These are phyloP conservation scores for Hypena proboscidalis DNA, from an alignment of 2,888 invertebrate genomes.

Conservation along the genomic window DNA sequence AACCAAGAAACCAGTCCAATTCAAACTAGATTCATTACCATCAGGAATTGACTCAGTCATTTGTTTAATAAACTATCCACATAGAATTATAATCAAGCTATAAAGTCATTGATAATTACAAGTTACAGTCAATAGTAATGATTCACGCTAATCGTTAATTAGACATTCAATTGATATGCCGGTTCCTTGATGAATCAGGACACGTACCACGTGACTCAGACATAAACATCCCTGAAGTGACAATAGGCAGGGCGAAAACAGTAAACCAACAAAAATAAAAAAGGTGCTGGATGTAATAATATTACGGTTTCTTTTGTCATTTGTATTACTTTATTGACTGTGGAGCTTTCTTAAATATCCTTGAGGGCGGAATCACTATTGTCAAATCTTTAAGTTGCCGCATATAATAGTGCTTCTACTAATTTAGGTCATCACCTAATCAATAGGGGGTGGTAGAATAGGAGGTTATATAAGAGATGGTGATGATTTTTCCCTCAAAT, in stretches of 20 bases:
- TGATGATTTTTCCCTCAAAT: too few species aligned
- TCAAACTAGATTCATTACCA: background rate
- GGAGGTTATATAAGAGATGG: too few species aligned
- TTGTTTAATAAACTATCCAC: slow-evolving; percentile 31
- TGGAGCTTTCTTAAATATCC: too few species aligned
- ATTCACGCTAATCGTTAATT: slow-evolving; percentile 58
- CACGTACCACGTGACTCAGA: slow-evolving; percentile 42
- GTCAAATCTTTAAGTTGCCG: too few species aligned
- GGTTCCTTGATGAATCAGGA: slow-evolving; percentile 58
- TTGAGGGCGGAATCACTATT: too few species aligned
- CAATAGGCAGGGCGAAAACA: slow-evolving; percentile 2
- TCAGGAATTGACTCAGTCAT: slow-evolving; percentile 19
- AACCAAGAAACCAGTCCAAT: background rate
- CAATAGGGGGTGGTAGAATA: too few species aligned
- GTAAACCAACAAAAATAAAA: slow-evolving; percentile 8
- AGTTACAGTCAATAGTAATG: slow-evolving; percentile 50
- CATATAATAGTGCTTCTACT: too few species aligned
- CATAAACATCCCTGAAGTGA: slow-evolving; percentile 41
- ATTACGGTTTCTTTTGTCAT: too few species aligned
- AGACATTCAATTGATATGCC: slow-evolving; percentile 43
- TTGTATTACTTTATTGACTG: too few species aligned
- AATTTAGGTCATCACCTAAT: too few species aligned
- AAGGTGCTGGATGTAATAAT: too few species aligned
- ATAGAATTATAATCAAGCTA: slow-evolving; percentile 52
- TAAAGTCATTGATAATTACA: slow-evolving; percentile 50